Conservation (phyloP, 2,888 invertebrate genomes). For the Zootermopsis nevadensis region DNA sequence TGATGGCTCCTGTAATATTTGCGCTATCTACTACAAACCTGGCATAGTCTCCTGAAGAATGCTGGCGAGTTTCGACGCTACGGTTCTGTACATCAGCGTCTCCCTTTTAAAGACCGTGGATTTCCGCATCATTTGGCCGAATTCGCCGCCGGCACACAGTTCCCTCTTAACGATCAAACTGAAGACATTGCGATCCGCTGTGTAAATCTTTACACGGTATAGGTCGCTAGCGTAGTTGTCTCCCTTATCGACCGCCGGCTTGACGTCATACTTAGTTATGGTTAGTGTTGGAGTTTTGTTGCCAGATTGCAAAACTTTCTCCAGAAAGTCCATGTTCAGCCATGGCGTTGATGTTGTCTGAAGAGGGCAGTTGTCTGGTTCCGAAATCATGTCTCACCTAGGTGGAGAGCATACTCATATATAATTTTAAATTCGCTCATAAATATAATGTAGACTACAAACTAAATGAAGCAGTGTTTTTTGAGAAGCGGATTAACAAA, state of each 20-base stretch:
- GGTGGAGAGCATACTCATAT: not conserved
- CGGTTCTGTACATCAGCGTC: not conserved
- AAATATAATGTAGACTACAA: no score
- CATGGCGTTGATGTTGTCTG: not conserved
- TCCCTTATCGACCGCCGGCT: slow-evolving; percentile 15
- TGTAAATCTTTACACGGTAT: not conserved
- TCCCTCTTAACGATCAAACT: slow-evolving; percentile 3
- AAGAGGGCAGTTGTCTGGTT: not conserved
- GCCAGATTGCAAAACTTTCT: not conserved
- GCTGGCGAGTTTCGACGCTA: not conserved
- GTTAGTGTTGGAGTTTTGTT: not conserved
- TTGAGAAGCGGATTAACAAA: no score
- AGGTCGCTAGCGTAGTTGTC: slow-evolving; percentile 21
- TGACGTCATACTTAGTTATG: not conserved
- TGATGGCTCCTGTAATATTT: no score
- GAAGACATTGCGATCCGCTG: not conserved
- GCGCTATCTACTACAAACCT: no score
- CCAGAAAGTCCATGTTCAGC: slow-evolving; percentile 14
- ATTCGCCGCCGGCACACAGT: not conserved
- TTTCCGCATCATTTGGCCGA: not conserved
- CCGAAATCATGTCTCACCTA: not conserved
- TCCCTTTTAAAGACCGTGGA: not conserved
- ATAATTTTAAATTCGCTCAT: not conserved
- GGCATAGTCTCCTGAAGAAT: not conserved
- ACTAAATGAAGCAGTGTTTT: no score